Conservation (phyloP, 2,797 vertebrate species). For the Rhynchotus rufescens region DNA sequence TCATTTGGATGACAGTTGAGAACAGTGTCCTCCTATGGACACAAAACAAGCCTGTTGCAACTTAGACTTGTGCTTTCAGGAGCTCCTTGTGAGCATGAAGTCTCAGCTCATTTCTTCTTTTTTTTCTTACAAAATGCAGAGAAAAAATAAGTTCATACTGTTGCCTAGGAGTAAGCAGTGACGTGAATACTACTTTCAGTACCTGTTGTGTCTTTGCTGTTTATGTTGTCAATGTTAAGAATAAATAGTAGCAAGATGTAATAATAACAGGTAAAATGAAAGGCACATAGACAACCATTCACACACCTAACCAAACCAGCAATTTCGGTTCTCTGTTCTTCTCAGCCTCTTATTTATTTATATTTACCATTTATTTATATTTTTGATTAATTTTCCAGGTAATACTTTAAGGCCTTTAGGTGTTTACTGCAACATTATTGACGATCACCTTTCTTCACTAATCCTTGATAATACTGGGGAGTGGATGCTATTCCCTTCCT, state of each 20-base stretch:
- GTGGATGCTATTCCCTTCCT: not conserved
- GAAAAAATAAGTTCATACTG: constrained; percentile 20
- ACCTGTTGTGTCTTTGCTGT: constrained; percentile 22
- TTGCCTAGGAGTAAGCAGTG: constrained; percentile 53
- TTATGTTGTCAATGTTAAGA: constrained; percentile 22
- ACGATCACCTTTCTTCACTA: not conserved
- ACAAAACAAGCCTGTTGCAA: not conserved
- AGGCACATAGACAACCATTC: rapidly evolving
- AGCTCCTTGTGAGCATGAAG: not conserved
- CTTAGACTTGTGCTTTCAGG: not conserved
- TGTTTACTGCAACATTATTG: not conserved
- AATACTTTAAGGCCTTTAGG: not conserved
- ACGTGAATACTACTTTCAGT: constrained; percentile 32
- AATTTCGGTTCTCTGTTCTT: not conserved
- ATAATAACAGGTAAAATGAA: not conserved
- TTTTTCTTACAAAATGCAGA: not conserved
- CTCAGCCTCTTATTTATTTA: not conserved
- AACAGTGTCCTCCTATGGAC: not conserved
- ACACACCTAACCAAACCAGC: not conserved
- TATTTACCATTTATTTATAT: not conserved
- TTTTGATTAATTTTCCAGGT: not conserved
- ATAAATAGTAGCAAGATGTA: not conserved
- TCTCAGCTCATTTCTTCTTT: not conserved
- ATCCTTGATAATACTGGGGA: rapidly evolving
- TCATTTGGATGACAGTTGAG: not conserved